phyloP scores from a whole-genome alignment of 2,113 vertebrate species.

The Lampris megalopsis region DNA sequence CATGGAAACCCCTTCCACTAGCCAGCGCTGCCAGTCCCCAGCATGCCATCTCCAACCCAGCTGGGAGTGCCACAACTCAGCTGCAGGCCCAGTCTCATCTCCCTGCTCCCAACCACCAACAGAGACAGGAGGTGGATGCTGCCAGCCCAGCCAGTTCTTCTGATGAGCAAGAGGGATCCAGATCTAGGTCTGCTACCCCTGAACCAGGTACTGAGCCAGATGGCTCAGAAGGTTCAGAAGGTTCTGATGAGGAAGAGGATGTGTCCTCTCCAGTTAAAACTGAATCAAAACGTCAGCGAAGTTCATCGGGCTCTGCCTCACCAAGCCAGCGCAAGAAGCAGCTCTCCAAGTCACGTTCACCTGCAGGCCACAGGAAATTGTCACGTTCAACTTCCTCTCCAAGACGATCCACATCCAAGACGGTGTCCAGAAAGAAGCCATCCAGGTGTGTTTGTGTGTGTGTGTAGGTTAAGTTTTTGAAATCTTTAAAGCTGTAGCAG shows the following conservation, averaged over 20 bases:
- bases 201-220: constrained; percentile 50
- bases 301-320: constrained; percentile 63
- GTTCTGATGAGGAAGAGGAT: constrained; percentile 58
- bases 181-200: constrained; percentile 69
- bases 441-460: constrained; percentile 53
- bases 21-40: constrained; percentile 28
- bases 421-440: constrained; percentile 63
- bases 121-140: constrained; percentile 1
- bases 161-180: constrained; percentile 45
- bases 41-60: background rate
- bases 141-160: constrained; percentile 15
- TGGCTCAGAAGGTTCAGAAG: constrained; percentile 47
- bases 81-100: constrained; percentile 36
- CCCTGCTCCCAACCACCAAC: constrained; percentile 20
- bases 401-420: constrained; percentile 71
- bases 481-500: too few species aligned
- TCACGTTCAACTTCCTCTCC: constrained; percentile 76
- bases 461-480: background rate
- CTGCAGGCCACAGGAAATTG: constrained; percentile 57
- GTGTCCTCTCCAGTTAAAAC: constrained; percentile 54
- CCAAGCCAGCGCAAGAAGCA: constrained; percentile 60
- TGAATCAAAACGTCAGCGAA: constrained; percentile 44
- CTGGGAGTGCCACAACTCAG: constrained; percentile 37
- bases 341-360: constrained; percentile 71
- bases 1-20: constrained; percentile 65